phyloP scores from a whole-genome alignment of 2,888 invertebrate genomes.

The Nomada goodeniana region DNA sequence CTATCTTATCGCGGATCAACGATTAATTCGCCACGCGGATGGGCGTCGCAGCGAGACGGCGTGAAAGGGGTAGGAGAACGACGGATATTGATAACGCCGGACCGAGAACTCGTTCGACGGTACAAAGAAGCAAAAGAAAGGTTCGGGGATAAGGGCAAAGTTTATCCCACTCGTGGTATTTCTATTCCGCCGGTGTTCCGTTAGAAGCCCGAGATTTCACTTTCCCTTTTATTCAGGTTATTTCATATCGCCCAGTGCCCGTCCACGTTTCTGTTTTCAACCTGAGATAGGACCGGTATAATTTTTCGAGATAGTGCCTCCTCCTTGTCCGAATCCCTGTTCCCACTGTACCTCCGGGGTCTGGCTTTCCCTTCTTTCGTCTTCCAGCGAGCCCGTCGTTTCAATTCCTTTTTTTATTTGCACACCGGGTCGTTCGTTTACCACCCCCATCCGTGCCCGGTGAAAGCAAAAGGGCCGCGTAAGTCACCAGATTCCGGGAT shows the following conservation, averaged over 20 bases:
- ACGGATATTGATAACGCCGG: conserved; percentile 50
- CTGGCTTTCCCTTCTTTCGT: conserved; percentile 59
- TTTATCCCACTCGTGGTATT: conserved; percentile 76
- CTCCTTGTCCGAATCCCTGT: conserved; percentile 54
- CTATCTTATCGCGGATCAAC: conserved; percentile 51
- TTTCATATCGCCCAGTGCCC: conserved; percentile 75
- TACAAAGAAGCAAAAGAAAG: not conserved
- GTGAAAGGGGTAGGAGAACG: conserved; percentile 37
- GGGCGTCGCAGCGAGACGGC: conserved; percentile 3
- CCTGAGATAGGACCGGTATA: conserved; percentile 80
- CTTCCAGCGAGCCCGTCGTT: conserved; percentile 49
- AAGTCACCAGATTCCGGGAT: conserved; percentile 72
- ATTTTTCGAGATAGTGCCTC: conserved; percentile 80
- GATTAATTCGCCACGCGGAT: conserved; percentile 51
- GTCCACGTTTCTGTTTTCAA: conserved; percentile 77
- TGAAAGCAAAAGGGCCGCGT: conserved; percentile 73
- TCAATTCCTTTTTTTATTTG: conserved; percentile 48
- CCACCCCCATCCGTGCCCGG: conserved; percentile 55
- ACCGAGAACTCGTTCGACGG: not conserved
- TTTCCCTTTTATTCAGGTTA: conserved; percentile 77
- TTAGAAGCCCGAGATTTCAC: conserved; percentile 71
- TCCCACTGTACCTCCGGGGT: conserved; percentile 20
- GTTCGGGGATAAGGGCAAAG: conserved; percentile 47
- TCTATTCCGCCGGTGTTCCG: conserved; percentile 71
- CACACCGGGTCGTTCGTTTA: conserved; percentile 38